A percentile compares a stretch with the other conserved stretches of the same genome.
These are phyloP conservation scores for Hippocampus abdominalis DNA, from an alignment of 2,113 vertebrate species.

Conservation along the genomic window DNA sequence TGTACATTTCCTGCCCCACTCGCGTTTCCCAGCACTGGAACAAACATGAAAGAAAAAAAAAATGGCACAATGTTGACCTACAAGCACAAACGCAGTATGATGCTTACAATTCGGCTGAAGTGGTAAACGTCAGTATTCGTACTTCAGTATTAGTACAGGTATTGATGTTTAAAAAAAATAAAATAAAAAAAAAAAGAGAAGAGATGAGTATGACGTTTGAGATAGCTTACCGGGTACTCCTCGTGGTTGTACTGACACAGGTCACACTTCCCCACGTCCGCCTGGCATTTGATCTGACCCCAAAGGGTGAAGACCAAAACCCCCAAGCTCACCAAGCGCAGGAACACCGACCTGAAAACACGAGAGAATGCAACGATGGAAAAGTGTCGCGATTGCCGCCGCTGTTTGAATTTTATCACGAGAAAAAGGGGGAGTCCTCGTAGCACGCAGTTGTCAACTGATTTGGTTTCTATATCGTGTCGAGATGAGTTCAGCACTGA, in stretches of 20 bases:
- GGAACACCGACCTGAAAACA: slow-evolving; percentile 72
- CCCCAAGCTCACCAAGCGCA: slow-evolving; percentile 77
- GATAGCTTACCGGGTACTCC: slow-evolving; percentile 66
- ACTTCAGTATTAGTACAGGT: too few species aligned
- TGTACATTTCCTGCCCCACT: slow-evolving; percentile 90
- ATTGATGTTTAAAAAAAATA: too few species aligned
- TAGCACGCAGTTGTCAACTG: too few species aligned
- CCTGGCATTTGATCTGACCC: slow-evolving; percentile 77
- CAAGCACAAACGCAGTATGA: background rate
- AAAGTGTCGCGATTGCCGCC: background rate
- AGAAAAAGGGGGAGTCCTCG: too few species aligned
- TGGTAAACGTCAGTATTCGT: background rate
- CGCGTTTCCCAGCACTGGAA: slow-evolving; percentile 89
- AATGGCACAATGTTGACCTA: background rate
- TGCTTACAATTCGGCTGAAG: background rate
- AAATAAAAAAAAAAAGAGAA: too few species aligned
- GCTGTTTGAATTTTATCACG: too few species aligned
- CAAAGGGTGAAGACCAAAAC: slow-evolving; percentile 79
- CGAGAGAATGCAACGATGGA: background rate
- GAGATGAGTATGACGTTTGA: too few species aligned
- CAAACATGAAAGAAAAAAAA: slow-evolving; percentile 4
- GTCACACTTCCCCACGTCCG: slow-evolving; percentile 18
- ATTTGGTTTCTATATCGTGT: too few species aligned
- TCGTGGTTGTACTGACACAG: slow-evolving; percentile 72
- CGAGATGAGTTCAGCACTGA: too few species aligned